Evolutionary conservation across 2,888 invertebrate species (phyloP).

Genomic region (Drosophila koepferae): DNA sequence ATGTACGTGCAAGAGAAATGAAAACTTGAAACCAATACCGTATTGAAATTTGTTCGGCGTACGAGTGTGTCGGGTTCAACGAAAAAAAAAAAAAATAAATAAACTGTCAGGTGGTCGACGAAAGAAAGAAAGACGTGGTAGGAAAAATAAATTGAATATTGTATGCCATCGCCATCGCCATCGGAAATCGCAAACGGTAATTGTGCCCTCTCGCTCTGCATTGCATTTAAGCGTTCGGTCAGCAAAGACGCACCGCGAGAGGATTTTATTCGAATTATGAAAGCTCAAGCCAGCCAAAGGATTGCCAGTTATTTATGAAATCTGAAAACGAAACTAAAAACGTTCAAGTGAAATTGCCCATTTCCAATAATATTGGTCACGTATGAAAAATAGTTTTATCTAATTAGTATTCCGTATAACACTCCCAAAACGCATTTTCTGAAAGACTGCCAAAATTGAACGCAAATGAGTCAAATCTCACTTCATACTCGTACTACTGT

Average conservation of each 20-base stretch:
- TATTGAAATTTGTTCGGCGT: conserved; percentile 51
- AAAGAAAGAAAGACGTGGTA: conserved; percentile 57
- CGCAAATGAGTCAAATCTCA: conserved; percentile 14
- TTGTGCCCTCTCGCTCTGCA: conserved; percentile 45
- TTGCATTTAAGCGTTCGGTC: conserved; percentile 16
- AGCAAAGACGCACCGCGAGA: conserved; percentile 22
- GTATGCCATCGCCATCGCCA: conserved; percentile 60
- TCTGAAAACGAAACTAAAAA: conserved; percentile 2
- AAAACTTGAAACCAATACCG: conserved; percentile 55
- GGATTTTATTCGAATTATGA: conserved; percentile 11
- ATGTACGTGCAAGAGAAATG: conserved; percentile 59
- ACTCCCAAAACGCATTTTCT: conserved; percentile 10
- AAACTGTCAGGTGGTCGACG: conserved; percentile 45
- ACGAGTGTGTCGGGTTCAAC: conserved; percentile 30
- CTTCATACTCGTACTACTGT: neutral
- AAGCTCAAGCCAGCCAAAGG: conserved; percentile 9
- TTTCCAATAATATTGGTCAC: conserved; percentile 17
- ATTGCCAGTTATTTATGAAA: conserved; percentile 14
- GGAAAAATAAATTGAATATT: conserved; percentile 73
- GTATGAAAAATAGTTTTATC: conserved; percentile 20
- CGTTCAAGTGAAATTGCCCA: conserved; percentile 6
- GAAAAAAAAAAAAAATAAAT: conserved; percentile 36
- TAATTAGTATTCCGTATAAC: conserved; percentile 42
- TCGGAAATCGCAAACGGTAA: conserved; percentile 75
- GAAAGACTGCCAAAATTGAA: conserved; percentile 12